Percentiles rank a stretch among this genome's conserved stretches.
Evolutionary conservation across 2,113 vertebrate species (phyloP).

Genomic region (Indicator indicator): DNA sequence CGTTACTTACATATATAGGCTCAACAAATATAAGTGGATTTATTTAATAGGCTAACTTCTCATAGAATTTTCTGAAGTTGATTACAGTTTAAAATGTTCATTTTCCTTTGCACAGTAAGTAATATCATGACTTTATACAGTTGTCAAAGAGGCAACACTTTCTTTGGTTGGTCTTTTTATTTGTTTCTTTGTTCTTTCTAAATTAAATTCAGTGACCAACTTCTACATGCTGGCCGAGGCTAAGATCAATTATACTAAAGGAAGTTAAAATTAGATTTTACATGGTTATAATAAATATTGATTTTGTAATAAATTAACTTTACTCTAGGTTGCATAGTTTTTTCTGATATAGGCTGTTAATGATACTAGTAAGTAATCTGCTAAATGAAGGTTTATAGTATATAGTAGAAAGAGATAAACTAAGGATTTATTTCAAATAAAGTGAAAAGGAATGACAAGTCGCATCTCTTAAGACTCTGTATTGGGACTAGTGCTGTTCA

Average conservation of each 20-base stretch:
- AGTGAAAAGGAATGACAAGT: neutral
- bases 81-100: neutral
- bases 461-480: too few species aligned
- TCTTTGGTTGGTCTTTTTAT: too few species aligned
- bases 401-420: neutral
- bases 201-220: neutral
- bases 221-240: neutral
- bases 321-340: neutral
- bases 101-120: neutral
- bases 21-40: neutral
- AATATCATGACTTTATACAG: neutral
- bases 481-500: too few species aligned
- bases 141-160: neutral
- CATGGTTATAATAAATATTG: neutral
- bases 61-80: neutral
- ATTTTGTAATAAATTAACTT: neutral
- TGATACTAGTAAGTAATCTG: neutral
- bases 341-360: neutral
- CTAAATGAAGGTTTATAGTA: neutral
- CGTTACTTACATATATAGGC: neutral
- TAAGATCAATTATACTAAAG: neutral
- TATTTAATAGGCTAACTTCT: neutral
- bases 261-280: neutral
- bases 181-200: neutral
- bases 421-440: neutral